Evolutionary conservation across 2,113 vertebrate species (phyloP).

Genomic region (Arizona elegans): DNA sequence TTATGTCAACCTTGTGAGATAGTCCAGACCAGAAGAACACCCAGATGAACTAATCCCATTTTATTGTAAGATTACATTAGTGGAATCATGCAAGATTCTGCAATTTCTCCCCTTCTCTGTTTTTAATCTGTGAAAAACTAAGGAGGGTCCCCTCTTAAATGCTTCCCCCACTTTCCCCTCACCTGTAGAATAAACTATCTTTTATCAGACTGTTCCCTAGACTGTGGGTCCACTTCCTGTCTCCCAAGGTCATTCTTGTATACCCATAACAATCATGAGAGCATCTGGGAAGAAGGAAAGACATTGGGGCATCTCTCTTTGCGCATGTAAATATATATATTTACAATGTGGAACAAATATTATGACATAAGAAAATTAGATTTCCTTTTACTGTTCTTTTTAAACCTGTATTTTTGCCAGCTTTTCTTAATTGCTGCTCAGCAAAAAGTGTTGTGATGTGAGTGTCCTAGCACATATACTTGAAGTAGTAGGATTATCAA

Average conservation of each 20-base stretch:
- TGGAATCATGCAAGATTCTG: not conserved
- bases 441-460: not conserved
- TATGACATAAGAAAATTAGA: not conserved
- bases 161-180: not conserved
- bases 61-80: not conserved
- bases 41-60: not conserved
- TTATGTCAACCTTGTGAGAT: not conserved
- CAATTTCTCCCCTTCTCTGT: not conserved
- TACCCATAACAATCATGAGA: not conserved
- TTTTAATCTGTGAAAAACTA: not conserved
- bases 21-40: not conserved
- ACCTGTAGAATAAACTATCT: not conserved
- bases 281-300: constrained; percentile 11
- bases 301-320: not conserved
- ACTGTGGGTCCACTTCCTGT: not conserved
- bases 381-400: not conserved
- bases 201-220: not conserved
- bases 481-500: not conserved
- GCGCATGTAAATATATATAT: accelerated
- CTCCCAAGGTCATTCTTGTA: not conserved
- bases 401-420: not conserved
- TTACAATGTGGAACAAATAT: not conserved
- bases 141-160: not conserved
- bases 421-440: not conserved
- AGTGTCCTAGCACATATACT: not conserved